Conservation (phyloP, 2,113 vertebrate species). For the Psephotus haematonotus region DNA sequence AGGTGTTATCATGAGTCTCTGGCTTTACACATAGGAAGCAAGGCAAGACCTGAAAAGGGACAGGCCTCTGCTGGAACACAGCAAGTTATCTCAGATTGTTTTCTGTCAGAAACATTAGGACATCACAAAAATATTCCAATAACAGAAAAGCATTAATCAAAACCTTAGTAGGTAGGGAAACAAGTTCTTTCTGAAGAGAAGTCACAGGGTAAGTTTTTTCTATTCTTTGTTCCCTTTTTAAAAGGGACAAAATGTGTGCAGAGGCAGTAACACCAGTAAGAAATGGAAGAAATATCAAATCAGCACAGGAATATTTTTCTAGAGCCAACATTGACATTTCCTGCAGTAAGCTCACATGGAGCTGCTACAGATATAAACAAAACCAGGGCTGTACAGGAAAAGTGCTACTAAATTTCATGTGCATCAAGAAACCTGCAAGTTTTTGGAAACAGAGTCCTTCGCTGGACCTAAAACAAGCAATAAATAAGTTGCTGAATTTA, state of each 20-base stretch:
- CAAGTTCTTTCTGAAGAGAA: not conserved
- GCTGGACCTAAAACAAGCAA: not conserved
- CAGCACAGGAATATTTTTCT: not conserved
- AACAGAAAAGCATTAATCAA: not conserved
- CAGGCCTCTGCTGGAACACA: not conserved
- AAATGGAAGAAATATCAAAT: not conserved
- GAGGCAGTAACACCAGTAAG: not conserved
- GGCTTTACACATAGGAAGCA: not conserved
- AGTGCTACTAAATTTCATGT: not conserved
- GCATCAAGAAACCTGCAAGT: not conserved
- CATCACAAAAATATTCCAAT: not conserved
- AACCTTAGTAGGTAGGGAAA: not conserved
- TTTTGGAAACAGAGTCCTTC: not conserved
- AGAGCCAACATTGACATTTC: not conserved
- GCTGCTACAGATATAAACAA: not conserved
- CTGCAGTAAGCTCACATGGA: not conserved
- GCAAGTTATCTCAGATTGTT: not conserved
- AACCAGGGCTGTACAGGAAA: not conserved
- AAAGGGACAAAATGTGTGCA: not conserved
- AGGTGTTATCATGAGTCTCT: rapidly evolving
- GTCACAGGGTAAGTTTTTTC: not conserved
- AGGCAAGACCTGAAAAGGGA: not conserved
- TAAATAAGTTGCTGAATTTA: not conserved
- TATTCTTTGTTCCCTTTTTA: not conserved
- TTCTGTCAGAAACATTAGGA: not conserved